A percentile compares a stretch with the other conserved stretches of the same genome.
phyloP scores from a whole-genome alignment of 2,113 vertebrate species.

The Kryptolebias marmoratus region DNA sequence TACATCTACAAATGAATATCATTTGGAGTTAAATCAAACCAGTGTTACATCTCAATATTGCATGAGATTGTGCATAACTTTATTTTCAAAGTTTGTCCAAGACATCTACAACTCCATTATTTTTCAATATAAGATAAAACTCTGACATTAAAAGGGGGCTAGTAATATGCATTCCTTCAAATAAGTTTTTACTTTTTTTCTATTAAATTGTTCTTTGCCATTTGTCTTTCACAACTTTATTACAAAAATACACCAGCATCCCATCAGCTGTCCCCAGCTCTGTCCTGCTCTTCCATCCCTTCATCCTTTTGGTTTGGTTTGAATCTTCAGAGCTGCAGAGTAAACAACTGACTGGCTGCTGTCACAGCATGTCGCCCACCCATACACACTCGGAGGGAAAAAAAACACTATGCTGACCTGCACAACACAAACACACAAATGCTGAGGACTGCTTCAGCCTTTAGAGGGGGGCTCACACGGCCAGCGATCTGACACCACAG shows the following conservation, averaged over 20 bases:
- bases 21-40: too few species aligned
- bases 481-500: constrained; percentile 33
- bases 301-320: constrained; percentile 33
- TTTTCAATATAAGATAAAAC: too few species aligned
- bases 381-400: background rate
- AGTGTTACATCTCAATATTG: too few species aligned
- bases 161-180: too few species aligned
- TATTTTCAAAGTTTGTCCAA: too few species aligned
- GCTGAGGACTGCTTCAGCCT: constrained; percentile 36
- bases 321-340: constrained; percentile 37
- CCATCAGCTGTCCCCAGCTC: background rate
- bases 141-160: too few species aligned
- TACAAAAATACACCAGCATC: background rate
- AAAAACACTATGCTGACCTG: constrained; percentile 44
- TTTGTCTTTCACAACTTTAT: background rate
- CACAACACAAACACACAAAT: constrained; percentile 27
- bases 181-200: background rate
- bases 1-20: too few species aligned
- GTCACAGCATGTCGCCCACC: constrained; percentile 52
- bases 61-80: too few species aligned
- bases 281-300: constrained; percentile 15
- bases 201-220: constrained; percentile 14
- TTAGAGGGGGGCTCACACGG: constrained; percentile 9
- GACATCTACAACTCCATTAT: too few species aligned
- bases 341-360: constrained; percentile 67